phyloP scores from a whole-genome alignment of 2,888 invertebrate genomes.

The Omphaloscelis lunosa region DNA sequence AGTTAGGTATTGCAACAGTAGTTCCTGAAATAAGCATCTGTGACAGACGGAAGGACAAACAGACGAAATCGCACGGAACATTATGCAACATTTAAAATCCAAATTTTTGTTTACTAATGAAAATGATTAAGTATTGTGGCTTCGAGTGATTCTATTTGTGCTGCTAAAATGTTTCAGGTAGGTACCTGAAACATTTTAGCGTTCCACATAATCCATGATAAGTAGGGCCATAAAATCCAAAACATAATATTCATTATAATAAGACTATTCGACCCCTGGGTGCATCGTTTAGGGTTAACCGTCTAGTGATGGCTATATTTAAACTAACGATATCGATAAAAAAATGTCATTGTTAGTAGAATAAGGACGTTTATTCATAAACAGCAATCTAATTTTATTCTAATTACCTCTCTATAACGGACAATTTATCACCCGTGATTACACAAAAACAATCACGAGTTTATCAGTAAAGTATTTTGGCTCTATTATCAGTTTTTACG shows the following conservation, averaged over 20 bases:
- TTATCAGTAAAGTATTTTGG: slow-evolving; percentile 28
- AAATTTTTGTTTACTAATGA: slow-evolving; percentile 26
- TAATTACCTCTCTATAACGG: slow-evolving; percentile 1
- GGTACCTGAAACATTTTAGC: slow-evolving; percentile 50
- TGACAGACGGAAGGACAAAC: neutral
- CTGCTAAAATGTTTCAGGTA: too few species aligned
- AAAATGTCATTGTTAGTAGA: neutral
- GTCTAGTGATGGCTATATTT: slow-evolving; percentile 63
- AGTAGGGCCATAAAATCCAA: slow-evolving; percentile 71
- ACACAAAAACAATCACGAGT: slow-evolving; percentile 1
- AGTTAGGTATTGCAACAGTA: neutral
- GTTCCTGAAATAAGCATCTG: neutral
- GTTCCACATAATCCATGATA: slow-evolving; percentile 56
- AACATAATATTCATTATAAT: slow-evolving; percentile 78
- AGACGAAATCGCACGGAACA: neutral
- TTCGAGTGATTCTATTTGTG: slow-evolving; percentile 45
- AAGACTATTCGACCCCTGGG: slow-evolving; percentile 79
- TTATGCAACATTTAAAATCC: too few species aligned
- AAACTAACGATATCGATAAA: slow-evolving; percentile 40
- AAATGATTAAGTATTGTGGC: slow-evolving; percentile 41
- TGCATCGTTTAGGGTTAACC: slow-evolving; percentile 77
- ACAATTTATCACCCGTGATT: slow-evolving; percentile 8
- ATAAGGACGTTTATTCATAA: slow-evolving; percentile 2
- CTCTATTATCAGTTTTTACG: slow-evolving; percentile 19
- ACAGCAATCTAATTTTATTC: neutral